A percentile compares a stretch with the other conserved stretches of the same genome.
Evolutionary conservation across 2,113 vertebrate genomes (phyloP).

Genomic region (Pseudonaja textilis): DNA sequence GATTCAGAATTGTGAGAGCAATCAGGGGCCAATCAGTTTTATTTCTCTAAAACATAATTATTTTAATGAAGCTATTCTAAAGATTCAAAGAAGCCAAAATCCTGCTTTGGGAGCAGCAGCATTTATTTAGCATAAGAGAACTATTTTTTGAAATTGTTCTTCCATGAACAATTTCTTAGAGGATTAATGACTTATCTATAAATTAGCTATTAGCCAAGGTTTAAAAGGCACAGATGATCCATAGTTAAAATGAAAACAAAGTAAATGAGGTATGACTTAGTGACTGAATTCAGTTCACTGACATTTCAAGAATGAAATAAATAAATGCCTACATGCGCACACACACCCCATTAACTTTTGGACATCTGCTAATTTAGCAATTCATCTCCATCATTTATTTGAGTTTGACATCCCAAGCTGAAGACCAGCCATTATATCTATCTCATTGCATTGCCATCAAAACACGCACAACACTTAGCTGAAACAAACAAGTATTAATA

Average conservation of each 20-base stretch:
- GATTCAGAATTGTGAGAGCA: background rate
- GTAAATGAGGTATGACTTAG: background rate
- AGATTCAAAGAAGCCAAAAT: background rate
- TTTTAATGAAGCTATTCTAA: background rate
- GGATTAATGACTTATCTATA: background rate
- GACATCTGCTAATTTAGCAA: background rate
- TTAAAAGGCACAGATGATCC: background rate
- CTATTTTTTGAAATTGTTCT: background rate
- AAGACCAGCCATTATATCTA: background rate
- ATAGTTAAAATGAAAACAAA: background rate
- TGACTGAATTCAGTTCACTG: background rate
- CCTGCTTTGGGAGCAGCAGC: background rate
- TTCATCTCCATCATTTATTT: background rate
- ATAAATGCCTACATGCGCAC: background rate
- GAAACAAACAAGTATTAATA: conserved; percentile 2
- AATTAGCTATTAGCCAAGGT: background rate
- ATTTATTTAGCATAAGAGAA: background rate
- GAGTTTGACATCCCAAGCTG: background rate
- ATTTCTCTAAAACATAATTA: background rate
- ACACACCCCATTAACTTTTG: background rate
- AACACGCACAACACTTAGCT: background rate
- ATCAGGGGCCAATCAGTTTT: background rate
- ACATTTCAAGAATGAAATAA: background rate
- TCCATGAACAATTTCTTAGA: background rate
- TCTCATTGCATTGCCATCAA: background rate